These are phyloP conservation scores for Trachelus stipa DNA, from an alignment of 2,888 invertebrate genomes.

Conservation along the genomic window DNA sequence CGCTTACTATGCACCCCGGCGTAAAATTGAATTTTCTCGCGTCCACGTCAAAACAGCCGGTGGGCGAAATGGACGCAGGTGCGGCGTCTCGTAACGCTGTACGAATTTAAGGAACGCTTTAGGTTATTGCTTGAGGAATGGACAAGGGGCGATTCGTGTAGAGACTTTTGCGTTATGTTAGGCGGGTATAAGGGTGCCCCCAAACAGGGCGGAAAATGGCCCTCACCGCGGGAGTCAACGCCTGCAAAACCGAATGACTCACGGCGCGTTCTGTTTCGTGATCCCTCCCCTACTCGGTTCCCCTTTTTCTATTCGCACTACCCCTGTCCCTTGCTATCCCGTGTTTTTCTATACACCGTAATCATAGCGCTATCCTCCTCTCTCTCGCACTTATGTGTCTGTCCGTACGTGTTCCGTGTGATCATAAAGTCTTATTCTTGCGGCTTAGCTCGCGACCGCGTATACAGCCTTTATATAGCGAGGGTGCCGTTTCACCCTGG, in stretches of 20 bases:
- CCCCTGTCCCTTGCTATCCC: neutral
- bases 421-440: constrained; percentile 52
- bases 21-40: constrained; percentile 6
- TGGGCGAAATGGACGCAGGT: constrained; percentile 39
- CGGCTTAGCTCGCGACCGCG: constrained; percentile 36
- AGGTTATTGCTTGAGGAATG: constrained; percentile 30
- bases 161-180: neutral
- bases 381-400: neutral
- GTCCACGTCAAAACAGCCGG: constrained; percentile 29
- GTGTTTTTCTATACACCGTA: neutral
- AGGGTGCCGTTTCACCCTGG: constrained; percentile 30
- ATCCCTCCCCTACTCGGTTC: constrained; percentile 22
- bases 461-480: constrained; percentile 26
- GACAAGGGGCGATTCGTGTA: neutral
- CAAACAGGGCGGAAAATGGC: constrained; percentile 17
- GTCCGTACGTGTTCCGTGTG: constrained; percentile 5
- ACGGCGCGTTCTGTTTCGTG: constrained; percentile 19
- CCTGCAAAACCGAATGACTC: constrained; percentile 37
- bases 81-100: constrained; percentile 39
- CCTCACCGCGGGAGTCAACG: constrained; percentile 29
- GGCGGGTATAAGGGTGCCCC: neutral
- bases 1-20: constrained; percentile 7
- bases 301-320: neutral
- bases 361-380: neutral
- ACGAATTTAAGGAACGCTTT: constrained; percentile 41